Conservation (phyloP, 1,140 invertebrate genomes). For the Aphidius gifuensis region DNA sequence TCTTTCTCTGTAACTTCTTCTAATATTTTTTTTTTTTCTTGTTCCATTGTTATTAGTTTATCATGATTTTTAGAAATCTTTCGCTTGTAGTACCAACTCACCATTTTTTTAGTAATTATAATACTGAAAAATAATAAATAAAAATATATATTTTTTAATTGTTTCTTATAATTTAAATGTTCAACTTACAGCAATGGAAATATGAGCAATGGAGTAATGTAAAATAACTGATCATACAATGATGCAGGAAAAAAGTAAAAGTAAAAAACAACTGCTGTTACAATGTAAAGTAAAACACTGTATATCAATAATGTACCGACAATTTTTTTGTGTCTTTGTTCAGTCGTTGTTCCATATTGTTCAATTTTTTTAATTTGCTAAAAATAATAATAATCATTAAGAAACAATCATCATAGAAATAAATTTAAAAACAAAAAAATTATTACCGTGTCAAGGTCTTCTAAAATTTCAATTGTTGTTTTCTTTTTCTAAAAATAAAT, state of each 20-base stretch:
- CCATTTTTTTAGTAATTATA: constrained; percentile 70
- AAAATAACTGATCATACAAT: constrained; percentile 67
- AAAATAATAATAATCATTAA: constrained; percentile 28
- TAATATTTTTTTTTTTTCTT: constrained; percentile 84
- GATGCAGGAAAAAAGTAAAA: constrained; percentile 73
- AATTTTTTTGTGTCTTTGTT: constrained; percentile 74
- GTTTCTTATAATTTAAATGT: constrained; percentile 10
- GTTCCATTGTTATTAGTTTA: constrained; percentile 69
- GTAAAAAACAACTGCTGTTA: constrained; percentile 72
- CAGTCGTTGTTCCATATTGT: constrained; percentile 72
- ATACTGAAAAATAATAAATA: constrained; percentile 61
- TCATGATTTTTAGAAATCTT: constrained; percentile 77
- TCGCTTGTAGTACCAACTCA: constrained; percentile 85
- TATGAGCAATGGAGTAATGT: constrained; percentile 69
- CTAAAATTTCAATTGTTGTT: constrained; percentile 72
- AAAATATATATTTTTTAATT: constrained; percentile 3
- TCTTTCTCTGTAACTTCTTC: constrained; percentile 97
- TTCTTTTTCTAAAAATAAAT: constrained; percentile 73
- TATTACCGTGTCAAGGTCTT: constrained; percentile 67
- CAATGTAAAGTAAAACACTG: constrained; percentile 75
- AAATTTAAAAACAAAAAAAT: constrained; percentile 3
- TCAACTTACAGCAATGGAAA: constrained; percentile 77
- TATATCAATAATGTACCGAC: constrained; percentile 76
- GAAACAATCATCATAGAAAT: too few relatives aligned
- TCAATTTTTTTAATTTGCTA: constrained; percentile 78